Evolutionary conservation across 2,113 vertebrate genomes (phyloP).

Genomic region (Chitala chitala): DNA sequence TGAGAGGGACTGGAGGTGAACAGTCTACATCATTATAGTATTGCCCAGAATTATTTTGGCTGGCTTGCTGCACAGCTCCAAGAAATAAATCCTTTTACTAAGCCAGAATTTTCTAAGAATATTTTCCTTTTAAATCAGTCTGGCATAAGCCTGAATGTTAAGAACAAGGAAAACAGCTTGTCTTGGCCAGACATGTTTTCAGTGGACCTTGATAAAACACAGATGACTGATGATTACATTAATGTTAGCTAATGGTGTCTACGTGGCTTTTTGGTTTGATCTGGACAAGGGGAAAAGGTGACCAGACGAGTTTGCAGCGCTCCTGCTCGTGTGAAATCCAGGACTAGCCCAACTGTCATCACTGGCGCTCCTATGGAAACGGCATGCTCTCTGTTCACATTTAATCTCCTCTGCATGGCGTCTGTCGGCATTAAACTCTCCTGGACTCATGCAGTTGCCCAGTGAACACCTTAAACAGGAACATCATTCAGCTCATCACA

Average conservation of each 20-base stretch:
- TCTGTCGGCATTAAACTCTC: not conserved
- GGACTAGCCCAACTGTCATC: no score
- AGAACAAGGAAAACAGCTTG: not conserved
- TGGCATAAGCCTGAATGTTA: not conserved
- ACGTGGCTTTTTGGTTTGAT: not conserved
- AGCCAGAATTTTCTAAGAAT: not conserved
- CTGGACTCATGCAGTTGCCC: not conserved
- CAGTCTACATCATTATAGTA: no score
- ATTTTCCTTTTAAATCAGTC: not conserved
- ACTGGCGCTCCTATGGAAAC: constrained; percentile 15
- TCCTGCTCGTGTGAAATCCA: not conserved
- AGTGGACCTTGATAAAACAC: constrained; percentile 7
- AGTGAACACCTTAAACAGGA: not conserved
- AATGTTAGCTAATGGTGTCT: constrained; percentile 10
- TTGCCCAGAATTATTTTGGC: no score
- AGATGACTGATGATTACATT: constrained; percentile 3
- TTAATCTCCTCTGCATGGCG: constrained; percentile 3
- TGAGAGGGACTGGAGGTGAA: no score
- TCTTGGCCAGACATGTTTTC: not conserved
- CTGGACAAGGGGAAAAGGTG: not conserved
- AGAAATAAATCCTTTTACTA: not conserved
- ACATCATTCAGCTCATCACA: not conserved
- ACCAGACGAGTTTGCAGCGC: not conserved
- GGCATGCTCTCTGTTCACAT: not conserved
- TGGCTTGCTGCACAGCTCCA: not conserved